These are phyloP conservation scores for Phaethon lepturus DNA, from an alignment of 2,113 vertebrate species.

Conservation along the genomic window DNA sequence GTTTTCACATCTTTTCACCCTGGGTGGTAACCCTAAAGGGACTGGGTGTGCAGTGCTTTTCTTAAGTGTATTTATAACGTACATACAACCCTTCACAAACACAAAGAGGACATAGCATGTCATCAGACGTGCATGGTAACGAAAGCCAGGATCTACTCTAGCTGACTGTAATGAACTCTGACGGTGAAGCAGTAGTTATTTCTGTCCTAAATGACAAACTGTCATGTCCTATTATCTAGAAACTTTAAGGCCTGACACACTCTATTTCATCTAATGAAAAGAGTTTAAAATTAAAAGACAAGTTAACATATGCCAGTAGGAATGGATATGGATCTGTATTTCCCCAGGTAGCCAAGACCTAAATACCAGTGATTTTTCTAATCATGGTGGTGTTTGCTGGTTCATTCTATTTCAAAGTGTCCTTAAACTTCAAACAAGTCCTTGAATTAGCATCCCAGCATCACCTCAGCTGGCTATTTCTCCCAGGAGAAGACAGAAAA, in stretches of 20 bases:
- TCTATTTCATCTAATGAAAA: conserved; percentile 45
- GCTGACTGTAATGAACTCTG: conserved; percentile 56
- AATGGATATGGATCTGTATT: not conserved
- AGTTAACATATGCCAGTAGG: conserved; percentile 31
- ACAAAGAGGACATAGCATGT: not conserved
- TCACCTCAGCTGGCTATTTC: not conserved
- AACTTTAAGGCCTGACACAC: conserved; percentile 43
- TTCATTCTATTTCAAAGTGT: not conserved
- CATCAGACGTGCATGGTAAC: not conserved
- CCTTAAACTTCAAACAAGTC: not conserved
- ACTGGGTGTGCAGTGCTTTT: not conserved
- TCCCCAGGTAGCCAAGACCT: not conserved
- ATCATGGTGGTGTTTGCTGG: not conserved
- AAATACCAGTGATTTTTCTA: conserved; percentile 15
- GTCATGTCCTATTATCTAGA: conserved; percentile 50
- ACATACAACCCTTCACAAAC: not conserved
- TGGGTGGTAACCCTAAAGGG: not conserved
- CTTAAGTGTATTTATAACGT: not conserved
- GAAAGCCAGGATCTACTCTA: not conserved
- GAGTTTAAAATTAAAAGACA: conserved; percentile 29
- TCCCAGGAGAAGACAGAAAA: not conserved
- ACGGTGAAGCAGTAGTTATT: conserved; percentile 49
- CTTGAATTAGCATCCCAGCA: not conserved
- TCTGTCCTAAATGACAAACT: conserved; percentile 63
- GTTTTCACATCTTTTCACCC: not conserved